Conservation (phyloP, 2,888 invertebrate genomes). For the Dimorphilus gyrociliatus region DNA sequence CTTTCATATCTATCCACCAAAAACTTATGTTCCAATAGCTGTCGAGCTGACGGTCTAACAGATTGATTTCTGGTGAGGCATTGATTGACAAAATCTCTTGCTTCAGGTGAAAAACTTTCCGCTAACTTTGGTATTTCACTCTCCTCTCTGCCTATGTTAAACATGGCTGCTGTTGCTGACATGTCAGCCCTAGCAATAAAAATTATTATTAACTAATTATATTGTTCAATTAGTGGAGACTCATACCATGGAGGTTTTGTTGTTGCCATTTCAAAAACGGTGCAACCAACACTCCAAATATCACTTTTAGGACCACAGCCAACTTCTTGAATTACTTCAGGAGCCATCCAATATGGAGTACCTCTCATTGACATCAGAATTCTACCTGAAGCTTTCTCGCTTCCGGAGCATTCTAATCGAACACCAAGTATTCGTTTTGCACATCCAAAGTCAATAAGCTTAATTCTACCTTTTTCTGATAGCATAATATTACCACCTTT, state of each 20-base stretch:
- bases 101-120: conserved; percentile 23
- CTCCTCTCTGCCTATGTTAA: conserved; percentile 33
- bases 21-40: conserved; percentile 23
- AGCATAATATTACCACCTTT: conserved; percentile 39
- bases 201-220: not conserved
- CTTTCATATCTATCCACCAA: conserved; percentile 8
- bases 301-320: conserved; percentile 38
- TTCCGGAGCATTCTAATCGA: conserved; percentile 1
- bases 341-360: conserved; percentile 39
- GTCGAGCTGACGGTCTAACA: conserved; percentile 19
- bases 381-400: conserved; percentile 17
- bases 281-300: conserved; percentile 38
- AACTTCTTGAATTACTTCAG: conserved; percentile 36
- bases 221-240: conserved; percentile 4
- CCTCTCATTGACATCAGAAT: conserved; percentile 36
- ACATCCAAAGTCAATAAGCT: conserved; percentile 39
- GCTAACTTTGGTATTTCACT: conserved; percentile 24
- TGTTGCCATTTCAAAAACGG: conserved; percentile 38
- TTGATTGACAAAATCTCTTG: conserved; percentile 25
- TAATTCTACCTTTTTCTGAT: conserved; percentile 36
- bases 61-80: conserved; percentile 30
- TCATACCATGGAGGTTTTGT: conserved; percentile 36
- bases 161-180: conserved; percentile 37
- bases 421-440: conserved; percentile 27
- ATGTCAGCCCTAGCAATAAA: conserved; percentile 24